Conservation (phyloP, 2,888 invertebrate species). For the Hydrotaea diabolus region DNA sequence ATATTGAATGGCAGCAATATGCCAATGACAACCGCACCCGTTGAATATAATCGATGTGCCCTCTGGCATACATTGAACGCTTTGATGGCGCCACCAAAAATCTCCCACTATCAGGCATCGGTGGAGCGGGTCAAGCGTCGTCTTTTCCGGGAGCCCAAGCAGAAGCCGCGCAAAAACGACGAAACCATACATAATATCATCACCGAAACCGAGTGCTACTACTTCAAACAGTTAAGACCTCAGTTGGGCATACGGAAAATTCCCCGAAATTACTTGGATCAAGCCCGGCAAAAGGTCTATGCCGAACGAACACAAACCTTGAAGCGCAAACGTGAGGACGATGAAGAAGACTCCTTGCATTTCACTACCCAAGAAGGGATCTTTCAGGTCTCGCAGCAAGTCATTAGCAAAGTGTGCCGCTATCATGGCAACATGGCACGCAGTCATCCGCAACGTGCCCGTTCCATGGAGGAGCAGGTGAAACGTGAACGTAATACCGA, state of each 20-base stretch:
- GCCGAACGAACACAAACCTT: not conserved
- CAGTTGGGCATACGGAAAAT: conserved; percentile 66
- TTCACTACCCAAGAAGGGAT: conserved; percentile 65
- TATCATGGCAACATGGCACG: conserved; percentile 70
- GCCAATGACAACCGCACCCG: conserved; percentile 57
- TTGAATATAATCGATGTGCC: conserved; percentile 52
- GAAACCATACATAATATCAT: conserved; percentile 51
- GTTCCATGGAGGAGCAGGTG: conserved; percentile 64
- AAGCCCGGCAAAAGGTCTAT: conserved; percentile 55
- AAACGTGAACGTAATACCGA: conserved; percentile 67
- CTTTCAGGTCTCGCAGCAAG: conserved; percentile 49
- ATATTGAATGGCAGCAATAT: conserved; percentile 67
- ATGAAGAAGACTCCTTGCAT: conserved; percentile 16
- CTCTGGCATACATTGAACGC: conserved; percentile 71
- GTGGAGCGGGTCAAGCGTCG: conserved; percentile 72
- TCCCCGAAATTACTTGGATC: conserved; percentile 69
- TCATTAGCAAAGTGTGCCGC: conserved; percentile 68
- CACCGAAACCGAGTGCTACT: conserved; percentile 66
- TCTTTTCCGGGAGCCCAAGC: conserved; percentile 70
- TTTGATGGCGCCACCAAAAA: conserved; percentile 66
- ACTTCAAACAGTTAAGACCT: conserved; percentile 68
- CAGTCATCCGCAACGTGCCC: conserved; percentile 62
- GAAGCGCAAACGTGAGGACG: conserved; percentile 40
- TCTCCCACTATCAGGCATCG: conserved; percentile 39
- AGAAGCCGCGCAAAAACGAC: conserved; percentile 66